Evolutionary conservation across 1,140 invertebrate species (phyloP), one percentile per base, ranked within the genome.

Genomic region (Mercenaria mercenaria): DNA sequence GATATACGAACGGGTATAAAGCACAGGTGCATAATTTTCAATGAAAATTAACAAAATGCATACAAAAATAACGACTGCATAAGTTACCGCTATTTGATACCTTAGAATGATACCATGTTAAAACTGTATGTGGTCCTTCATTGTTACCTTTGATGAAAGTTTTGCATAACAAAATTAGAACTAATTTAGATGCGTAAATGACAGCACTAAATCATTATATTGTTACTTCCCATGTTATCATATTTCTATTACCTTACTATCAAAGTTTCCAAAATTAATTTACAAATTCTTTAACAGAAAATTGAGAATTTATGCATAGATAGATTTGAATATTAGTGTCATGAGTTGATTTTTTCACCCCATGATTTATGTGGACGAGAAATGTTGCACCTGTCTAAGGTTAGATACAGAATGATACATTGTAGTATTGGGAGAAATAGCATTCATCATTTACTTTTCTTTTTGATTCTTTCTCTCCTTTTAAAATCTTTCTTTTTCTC

Each of bases 281-380:
- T 72, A 41, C 67, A 72, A 72, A 72, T 72, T 72, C 34, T 72
- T 72, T 39, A 11, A 72, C 67, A 72, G 34, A 41, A 72, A 72
- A 26, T 39, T 72, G 67, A 72, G 67, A 72, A 72, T 72, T 29
- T 72, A 41, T 72, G 67, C 34, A 39, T 72, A 20, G 67, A 29
- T 72, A 34, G 34, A 23, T 39, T 32, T 72, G 67, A 72, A 72
- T 72, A 39, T 72, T 18, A 39, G 23, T 72, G 32, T 39, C 67
- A 72, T 8, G 20, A 37, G n/a, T 3, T 29, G 29, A 13, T 41
- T 37, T 41, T 37, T 72, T 72, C 29, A 23, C 67, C 32, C 67
- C 10, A 29, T 72, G 34, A 72, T 72, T 72, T 37, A 72, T 72
- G 67, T 20, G 4, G 11, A 29, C 2, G 29, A 29, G 3, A 39